Evolutionary conservation across 1,140 invertebrate genomes (phyloP).

Genomic region (Drosophila yakuba): DNA sequence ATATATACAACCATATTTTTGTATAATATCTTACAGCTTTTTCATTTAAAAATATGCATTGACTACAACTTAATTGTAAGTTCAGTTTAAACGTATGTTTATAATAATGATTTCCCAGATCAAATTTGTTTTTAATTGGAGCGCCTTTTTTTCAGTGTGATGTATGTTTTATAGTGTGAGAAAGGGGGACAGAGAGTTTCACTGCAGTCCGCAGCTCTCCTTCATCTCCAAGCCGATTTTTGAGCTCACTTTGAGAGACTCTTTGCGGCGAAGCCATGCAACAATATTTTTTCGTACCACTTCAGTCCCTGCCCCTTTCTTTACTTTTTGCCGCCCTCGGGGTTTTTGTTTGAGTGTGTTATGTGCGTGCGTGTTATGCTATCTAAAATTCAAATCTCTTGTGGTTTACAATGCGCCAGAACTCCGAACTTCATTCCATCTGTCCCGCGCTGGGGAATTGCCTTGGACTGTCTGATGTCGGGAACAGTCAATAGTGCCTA

Average conservation of each 20-base stretch:
- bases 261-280: constrained; percentile 21
- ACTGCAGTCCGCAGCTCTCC: constrained; percentile 16
- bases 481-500: not conserved
- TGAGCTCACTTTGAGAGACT: constrained; percentile 17
- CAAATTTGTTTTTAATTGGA: not conserved
- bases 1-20: too few species aligned
- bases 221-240: constrained; percentile 21
- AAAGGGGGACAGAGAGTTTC: not conserved
- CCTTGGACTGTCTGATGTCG: constrained; percentile 4
- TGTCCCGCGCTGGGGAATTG: constrained; percentile 4
- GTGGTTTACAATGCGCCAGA: constrained; percentile 63
- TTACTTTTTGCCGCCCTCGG: constrained; percentile 36
- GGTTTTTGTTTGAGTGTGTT: constrained; percentile 28
- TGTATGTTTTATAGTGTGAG: not conserved
- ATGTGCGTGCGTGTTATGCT: constrained; percentile 43
- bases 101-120: too few species aligned
- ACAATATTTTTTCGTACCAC: constrained; percentile 25
- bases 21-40: too few species aligned
- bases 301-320: constrained; percentile 22
- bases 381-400: constrained; percentile 80
- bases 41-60: too few species aligned
- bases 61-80: too few species aligned
- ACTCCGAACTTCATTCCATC: constrained; percentile 16
- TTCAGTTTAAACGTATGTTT: too few species aligned
- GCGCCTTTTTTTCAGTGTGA: not conserved